Evolutionary conservation across 2,888 invertebrate species (phyloP), one percentile per base, ranked within the genome.

Genomic region (Parnassius smintheus): DNA sequence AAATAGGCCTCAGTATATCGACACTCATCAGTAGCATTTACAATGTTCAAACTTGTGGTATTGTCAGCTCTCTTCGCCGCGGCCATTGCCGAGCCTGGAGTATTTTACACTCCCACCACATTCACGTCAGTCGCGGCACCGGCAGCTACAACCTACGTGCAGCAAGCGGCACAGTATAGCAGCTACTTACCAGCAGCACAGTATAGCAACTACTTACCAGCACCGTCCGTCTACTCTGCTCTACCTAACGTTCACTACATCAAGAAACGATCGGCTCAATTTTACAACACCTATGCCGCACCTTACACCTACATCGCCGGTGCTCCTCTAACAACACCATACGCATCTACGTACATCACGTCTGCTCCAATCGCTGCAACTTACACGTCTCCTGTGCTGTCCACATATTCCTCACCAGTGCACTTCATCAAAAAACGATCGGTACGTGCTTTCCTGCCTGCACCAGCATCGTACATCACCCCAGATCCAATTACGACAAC

Each of bases 241-340:
- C 63, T 81, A 78, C 69, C 68, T 41, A 46, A 67, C 57, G 35
- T 59, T 1, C 72, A 73, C 53, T 54, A 68, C 59, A 72, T 73
- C 73, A 79, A 80, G 72, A 91, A 91, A 74, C 83, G 91, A 2
- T 76, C 77, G 13, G 66, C 79, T 74, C 55, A 22, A n/a, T 61
- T 61, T 49, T 55, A 42, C 55, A 55, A 25, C 50, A 25, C 48
- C 49, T 61, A 61, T 44, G 44, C 55, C 42, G 54, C 54, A n/a
- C 66, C 67, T n/a, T 48, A 66, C 10, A 61, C 66, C 4, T 71
- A 69, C 65, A 55, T 82, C 18, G 68, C 82, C 11, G 25, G 51
- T 9, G 50, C 61, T 9, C 50, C 56, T 18, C 56, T 61, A 12
- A 51, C 56, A 11, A 50, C 79, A n/a, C 62, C 44, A 9, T 62